These are phyloP conservation scores for Elmis aenea DNA, from an alignment of 2,888 invertebrate genomes.

Conservation along the genomic window DNA sequence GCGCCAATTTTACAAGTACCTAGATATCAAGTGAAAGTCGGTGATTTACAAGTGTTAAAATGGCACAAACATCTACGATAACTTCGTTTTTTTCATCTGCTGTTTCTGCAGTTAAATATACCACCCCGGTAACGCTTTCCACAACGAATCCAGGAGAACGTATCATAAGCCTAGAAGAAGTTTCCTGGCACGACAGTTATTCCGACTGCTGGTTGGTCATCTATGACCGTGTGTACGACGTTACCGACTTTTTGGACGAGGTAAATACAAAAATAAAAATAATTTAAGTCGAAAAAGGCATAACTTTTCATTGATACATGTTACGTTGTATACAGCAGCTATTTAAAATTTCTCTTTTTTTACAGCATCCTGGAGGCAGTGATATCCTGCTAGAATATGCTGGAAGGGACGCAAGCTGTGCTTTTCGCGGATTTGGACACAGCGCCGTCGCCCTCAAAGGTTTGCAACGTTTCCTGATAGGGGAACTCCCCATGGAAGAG, in stretches of 20 bases:
- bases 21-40: too few relatives aligned
- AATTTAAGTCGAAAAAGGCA: too few relatives aligned
- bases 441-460: conserved; percentile 59
- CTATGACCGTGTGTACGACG: conserved; percentile 80
- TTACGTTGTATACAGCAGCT: too few relatives aligned
- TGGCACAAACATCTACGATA: too few relatives aligned
- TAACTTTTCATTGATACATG: too few relatives aligned
- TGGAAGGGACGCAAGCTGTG: conserved; percentile 77
- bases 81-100: too few relatives aligned
- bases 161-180: conserved; percentile 66
- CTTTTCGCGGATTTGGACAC: conserved; percentile 78
- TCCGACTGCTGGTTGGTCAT: conserved; percentile 83
- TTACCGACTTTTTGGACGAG: conserved; percentile 68
- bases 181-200: conserved; percentile 66
- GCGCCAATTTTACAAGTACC: too few relatives aligned
- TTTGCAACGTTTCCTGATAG: conserved; percentile 68
- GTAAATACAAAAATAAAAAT: too few relatives aligned
- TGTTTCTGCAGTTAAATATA: too few relatives aligned
- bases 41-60: too few relatives aligned
- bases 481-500: conserved; percentile 68
- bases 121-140: conserved; percentile 12
- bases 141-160: conserved; percentile 40
- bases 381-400: conserved; percentile 80
- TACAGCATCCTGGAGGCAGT: conserved; percentile 76
- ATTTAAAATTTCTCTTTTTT: too few relatives aligned